Evolutionary conservation across 2,113 vertebrate species (phyloP), one percentile per base, ranked within the genome.

Genomic region (Macrotus californicus): DNA sequence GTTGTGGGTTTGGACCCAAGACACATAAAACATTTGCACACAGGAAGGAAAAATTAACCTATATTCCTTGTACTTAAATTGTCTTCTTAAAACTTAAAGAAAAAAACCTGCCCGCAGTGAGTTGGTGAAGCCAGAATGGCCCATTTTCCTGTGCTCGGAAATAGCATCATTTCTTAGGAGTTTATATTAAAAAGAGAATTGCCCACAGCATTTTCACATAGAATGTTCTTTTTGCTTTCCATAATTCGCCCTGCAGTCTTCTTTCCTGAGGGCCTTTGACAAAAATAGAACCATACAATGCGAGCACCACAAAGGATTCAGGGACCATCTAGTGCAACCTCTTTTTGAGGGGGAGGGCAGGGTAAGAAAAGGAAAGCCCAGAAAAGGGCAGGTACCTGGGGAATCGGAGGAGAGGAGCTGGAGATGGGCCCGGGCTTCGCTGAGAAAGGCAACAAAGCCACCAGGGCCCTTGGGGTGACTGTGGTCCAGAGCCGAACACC

Each of bases 271-370:
- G 92, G 89, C 56, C 52, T 92, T 41, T 70, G 64, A 67, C 36
- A 48, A 92, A 96, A 96, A 95, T 94, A 94, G 88, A 90, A 43
- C 34, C 94, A 54, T 50, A 79, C 92, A 73, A 83, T 82, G 73
- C 52, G 29, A 54, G 41, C 43, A 39, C 26, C 48, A 59, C 76
- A 69, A 70, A 94, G 64, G 24, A 54, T 75, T 84, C 76, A 61
- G 82, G 14, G 91, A 50, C 79, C 91, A 92, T 92, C 93, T 93
- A 88, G 66, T 21, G 54, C 77, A 73, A 91, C 26, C 61, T 64
- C 64, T 61, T 61, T 29, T 61, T 12, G 4, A n/a, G n/a, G n/a
- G n/a, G n/a, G n/a, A n/a, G n/a, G n/a, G n/a, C n/a, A n/a, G 59
- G 59, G 59, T 61, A 10, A 61, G 59, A 7, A 29, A 61, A 61